phyloP scores from a whole-genome alignment of 2,113 vertebrate species.

The Noturus placidus region DNA sequence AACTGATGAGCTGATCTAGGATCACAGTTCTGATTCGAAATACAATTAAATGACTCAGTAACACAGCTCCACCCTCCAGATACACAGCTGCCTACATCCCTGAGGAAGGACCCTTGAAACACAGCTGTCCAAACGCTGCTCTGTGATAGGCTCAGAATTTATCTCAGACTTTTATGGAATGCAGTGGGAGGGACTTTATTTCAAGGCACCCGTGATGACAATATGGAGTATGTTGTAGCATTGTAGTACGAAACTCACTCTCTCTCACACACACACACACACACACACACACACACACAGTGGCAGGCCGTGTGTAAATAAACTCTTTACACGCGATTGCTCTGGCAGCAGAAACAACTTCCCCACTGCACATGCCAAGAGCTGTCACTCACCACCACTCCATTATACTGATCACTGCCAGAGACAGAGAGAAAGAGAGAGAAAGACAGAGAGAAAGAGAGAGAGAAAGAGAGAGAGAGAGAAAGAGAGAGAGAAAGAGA shows the following conservation, averaged over 20 bases:
- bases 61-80: not conserved
- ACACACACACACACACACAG: conserved; percentile 17
- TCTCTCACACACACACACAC: not conserved
- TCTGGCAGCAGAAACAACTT: not conserved
- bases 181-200: not conserved
- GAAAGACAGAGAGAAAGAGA: not conserved
- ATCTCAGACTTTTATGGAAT: not conserved
- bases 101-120: not conserved
- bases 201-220: not conserved
- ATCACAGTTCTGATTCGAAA: too few species aligned
- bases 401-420: not conserved
- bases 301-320: conserved; percentile 47
- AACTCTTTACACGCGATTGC: conserved; percentile 56
- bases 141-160: not conserved
- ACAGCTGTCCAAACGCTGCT: not conserved
- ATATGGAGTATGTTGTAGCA: not conserved
- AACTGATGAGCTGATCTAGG: not conserved
- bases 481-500: not conserved
- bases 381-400: not conserved
- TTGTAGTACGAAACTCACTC: not conserved
- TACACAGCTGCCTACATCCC: not conserved
- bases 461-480: not conserved
- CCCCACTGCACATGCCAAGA: not conserved
- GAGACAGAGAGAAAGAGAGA: not conserved
- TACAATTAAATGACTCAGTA: not conserved